Conservation (phyloP, 2,888 invertebrate genomes). For the Nebria salina region DNA sequence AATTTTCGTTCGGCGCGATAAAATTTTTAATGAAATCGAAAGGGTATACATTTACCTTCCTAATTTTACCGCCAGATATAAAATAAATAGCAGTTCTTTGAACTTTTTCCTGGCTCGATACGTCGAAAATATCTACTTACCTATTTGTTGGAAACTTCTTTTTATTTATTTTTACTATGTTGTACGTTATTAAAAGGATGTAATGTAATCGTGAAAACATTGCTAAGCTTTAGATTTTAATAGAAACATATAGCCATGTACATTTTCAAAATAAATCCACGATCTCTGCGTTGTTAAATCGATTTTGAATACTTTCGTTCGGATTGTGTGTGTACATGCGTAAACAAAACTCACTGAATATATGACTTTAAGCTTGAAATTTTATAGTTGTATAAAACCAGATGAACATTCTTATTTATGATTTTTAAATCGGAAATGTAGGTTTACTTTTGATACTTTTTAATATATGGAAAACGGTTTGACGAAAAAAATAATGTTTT, state of each 20-base stretch:
- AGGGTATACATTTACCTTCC: constrained; percentile 31
- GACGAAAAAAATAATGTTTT: no score
- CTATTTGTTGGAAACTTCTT: not conserved
- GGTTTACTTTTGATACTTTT: no score
- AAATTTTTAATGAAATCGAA: constrained; percentile 41
- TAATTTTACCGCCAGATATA: constrained; percentile 41
- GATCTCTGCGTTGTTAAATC: no score
- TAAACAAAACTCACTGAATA: no score
- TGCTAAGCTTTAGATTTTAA: not conserved
- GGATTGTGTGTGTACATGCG: no score
- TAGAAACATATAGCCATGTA: not conserved
- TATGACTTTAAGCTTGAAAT: no score
- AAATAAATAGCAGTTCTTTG: constrained; percentile 29
- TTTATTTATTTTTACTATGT: not conserved
- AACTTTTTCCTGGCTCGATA: constrained; percentile 23
- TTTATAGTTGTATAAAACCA: no score
- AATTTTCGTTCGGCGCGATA: constrained; percentile 28
- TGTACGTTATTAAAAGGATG: not conserved
- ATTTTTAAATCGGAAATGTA: no score
- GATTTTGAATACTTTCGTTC: no score
- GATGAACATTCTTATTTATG: no score
- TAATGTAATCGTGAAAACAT: not conserved
- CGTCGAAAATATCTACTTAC: not conserved
- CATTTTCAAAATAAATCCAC: no score
- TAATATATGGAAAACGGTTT: no score